phyloP scores from a whole-genome alignment of 2,888 invertebrate species.

The Ophioninae sp. region DNA sequence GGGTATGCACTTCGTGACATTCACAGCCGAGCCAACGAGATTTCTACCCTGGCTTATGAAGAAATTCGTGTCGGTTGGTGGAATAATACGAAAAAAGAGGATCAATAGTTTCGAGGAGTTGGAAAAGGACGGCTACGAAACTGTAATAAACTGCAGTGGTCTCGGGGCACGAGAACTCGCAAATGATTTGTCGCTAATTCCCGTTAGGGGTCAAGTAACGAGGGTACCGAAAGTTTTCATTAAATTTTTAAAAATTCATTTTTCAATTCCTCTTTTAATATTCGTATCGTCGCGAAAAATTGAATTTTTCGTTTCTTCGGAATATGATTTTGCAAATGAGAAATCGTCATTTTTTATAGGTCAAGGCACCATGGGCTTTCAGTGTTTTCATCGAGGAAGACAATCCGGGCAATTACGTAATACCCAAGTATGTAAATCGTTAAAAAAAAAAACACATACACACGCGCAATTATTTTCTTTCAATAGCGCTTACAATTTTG shows the following conservation, averaged over 20 bases:
- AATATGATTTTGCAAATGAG: neutral
- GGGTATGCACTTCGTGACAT: conserved; percentile 86
- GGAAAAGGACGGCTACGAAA: conserved; percentile 82
- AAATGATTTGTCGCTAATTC: conserved; percentile 84
- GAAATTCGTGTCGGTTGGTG: conserved; percentile 84
- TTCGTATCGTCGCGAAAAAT: neutral
- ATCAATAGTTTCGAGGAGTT: conserved; percentile 83
- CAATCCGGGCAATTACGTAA: conserved; percentile 86
- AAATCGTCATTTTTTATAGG: conserved; percentile 78
- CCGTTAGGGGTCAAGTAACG: conserved; percentile 90
- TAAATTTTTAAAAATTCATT: neutral
- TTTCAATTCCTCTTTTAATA: neutral
- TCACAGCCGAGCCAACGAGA: conserved; percentile 85
- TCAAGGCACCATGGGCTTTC: conserved; percentile 87
- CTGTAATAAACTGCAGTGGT: conserved; percentile 92
- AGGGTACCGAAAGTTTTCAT: conserved; percentile 80
- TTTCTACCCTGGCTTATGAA: conserved; percentile 87
- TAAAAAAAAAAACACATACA: neutral
- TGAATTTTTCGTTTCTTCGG: conserved; percentile 2
- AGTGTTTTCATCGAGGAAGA: conserved; percentile 84
- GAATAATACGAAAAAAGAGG: conserved; percentile 82
- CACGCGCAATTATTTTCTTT: neutral
- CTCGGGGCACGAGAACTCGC: conserved; percentile 85
- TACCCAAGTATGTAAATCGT: conserved; percentile 86
- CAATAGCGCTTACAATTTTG: neutral